phyloP scores from a whole-genome alignment of 2,797 vertebrate genomes.

The Ptychadena robeensis region DNA sequence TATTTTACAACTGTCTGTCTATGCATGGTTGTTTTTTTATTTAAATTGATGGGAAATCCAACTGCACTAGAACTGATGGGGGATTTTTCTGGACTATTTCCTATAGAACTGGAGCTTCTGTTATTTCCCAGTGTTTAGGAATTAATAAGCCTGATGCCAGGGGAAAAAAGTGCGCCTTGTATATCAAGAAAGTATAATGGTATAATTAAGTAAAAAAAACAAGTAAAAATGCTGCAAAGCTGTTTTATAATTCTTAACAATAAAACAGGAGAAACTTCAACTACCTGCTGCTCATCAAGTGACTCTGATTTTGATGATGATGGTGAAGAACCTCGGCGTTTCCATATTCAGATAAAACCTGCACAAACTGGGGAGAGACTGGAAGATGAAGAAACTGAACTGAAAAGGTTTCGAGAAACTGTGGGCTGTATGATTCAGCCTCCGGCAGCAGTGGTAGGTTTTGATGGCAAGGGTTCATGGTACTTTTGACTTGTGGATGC shows the following conservation, averaged over 20 bases:
- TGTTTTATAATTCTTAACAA: constrained; percentile 68
- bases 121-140: too few relatives aligned
- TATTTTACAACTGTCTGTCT: too few relatives aligned
- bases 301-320: constrained; percentile 87
- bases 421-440: constrained; percentile 87
- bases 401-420: constrained; percentile 88
- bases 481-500: too few relatives aligned
- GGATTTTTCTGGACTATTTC: too few relatives aligned
- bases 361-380: constrained; percentile 66
- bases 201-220: too few relatives aligned
- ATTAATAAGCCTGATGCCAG: too few relatives aligned
- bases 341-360: constrained; percentile 89
- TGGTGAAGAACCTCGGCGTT: constrained; percentile 90
- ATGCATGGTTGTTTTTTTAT: too few relatives aligned
- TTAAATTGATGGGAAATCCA: too few relatives aligned
- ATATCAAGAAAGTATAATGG: too few relatives aligned
- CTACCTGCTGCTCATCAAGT: constrained; percentile 86
- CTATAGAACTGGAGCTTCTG: too few relatives aligned
- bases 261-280: constrained; percentile 74
- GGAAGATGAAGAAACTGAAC: constrained; percentile 73
- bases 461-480: background rate
- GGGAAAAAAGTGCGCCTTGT: too few relatives aligned
- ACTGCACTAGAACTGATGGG: too few relatives aligned
- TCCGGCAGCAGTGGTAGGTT: constrained; percentile 72
- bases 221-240: background rate